phyloP scores from a whole-genome alignment of 2,888 invertebrate species.

The Dusona sp. region DNA sequence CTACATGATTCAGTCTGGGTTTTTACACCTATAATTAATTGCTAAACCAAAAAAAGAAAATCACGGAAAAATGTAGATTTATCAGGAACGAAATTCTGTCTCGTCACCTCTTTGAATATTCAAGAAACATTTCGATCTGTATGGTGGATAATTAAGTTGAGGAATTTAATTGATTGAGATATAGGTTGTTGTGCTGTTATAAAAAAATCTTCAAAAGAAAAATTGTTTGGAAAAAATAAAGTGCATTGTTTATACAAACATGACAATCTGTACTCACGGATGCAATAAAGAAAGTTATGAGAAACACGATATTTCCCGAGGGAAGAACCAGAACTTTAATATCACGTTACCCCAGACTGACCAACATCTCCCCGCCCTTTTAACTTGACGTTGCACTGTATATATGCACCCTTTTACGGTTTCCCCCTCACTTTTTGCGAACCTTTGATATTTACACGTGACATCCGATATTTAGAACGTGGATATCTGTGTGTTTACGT shows the following conservation, averaged over 20 bases:
- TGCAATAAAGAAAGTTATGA: background rate
- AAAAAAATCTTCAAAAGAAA: background rate
- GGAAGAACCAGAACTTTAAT: constrained; percentile 12
- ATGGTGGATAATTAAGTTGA: background rate
- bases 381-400: background rate
- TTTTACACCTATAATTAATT: background rate
- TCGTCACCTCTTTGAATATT: background rate
- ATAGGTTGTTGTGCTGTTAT: background rate
- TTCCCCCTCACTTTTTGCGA: background rate
- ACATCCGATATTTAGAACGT: constrained; percentile 21
- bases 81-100: background rate
- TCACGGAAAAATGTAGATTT: background rate
- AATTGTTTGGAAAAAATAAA: background rate
- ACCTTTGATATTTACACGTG: constrained; percentile 35
- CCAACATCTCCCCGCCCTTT: background rate
- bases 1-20: background rate
- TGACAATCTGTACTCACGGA: background rate
- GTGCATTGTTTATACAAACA: background rate
- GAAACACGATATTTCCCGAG: constrained; percentile 30
- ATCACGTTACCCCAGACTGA: background rate
- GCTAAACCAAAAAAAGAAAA: background rate
- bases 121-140: background rate
- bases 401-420: background rate
- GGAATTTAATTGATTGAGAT: background rate
- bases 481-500: background rate